Evolutionary conservation across 2,888 invertebrate genomes (phyloP).

Genomic region (Drosophila austrosaltans): DNA sequence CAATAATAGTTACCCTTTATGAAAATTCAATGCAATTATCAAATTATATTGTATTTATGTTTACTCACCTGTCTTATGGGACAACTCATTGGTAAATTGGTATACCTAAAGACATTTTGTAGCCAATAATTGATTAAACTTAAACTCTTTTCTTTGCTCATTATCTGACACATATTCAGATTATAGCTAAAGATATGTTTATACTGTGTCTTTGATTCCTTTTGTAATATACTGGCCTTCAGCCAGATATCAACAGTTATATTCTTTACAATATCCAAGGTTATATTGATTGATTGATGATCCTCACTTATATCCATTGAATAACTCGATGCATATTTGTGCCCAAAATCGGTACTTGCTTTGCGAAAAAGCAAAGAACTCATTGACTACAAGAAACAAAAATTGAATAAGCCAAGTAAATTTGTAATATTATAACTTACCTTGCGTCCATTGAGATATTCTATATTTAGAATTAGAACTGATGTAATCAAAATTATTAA

Average conservation of each 20-base stretch:
- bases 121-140: constrained; percentile 47
- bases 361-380: constrained; percentile 42
- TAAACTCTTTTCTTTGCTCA: constrained; percentile 29
- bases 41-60: neutral
- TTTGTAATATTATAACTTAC: constrained; percentile 6
- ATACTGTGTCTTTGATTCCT: constrained; percentile 29
- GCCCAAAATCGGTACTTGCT: constrained; percentile 17
- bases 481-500: neutral
- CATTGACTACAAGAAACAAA: neutral
- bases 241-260: constrained; percentile 50
- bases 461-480: neutral
- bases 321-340: constrained; percentile 45
- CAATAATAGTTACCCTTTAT: constrained; percentile 37
- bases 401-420: no score
- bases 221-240: constrained; percentile 26
- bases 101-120: constrained; percentile 37
- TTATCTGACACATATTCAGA: constrained; percentile 47
- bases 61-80: constrained; percentile 36
- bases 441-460: constrained; percentile 28
- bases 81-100: constrained; percentile 46
- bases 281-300: constrained; percentile 40
- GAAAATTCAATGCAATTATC: neutral
- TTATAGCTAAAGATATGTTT: constrained; percentile 45
- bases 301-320: constrained; percentile 38
- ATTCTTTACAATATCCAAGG: constrained; percentile 29